A percentile compares a stretch with the other conserved stretches of the same genome.
Evolutionary conservation across 2,797 vertebrate species (phyloP).

Genomic region (Enteromius fasciolatus): DNA sequence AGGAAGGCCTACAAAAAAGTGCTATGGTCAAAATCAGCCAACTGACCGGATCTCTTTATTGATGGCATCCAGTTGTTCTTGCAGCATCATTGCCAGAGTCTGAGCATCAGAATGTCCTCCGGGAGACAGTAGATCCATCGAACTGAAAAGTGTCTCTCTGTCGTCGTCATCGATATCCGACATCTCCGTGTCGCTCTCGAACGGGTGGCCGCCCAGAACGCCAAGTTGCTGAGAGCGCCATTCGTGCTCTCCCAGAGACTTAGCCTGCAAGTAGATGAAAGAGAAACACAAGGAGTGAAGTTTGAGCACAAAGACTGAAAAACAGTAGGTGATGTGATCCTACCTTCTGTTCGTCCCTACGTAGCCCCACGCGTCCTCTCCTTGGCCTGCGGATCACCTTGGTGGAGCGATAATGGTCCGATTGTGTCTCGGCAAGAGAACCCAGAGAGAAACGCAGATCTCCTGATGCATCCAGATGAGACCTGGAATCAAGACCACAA

Average conservation of each 20-base stretch:
- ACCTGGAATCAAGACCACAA: constrained; percentile 69
- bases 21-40: not conserved
- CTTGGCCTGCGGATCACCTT: constrained; percentile 92
- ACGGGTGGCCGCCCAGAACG: constrained; percentile 88
- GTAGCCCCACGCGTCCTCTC: constrained; percentile 88
- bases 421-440: constrained; percentile 92
- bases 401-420: constrained; percentile 92
- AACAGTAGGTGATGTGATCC: constrained; percentile 11
- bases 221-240: constrained; percentile 95
- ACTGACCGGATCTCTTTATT: constrained; percentile 97
- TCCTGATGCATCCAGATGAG: constrained; percentile 90
- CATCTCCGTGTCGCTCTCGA: constrained; percentile 98
- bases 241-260: constrained; percentile 94
- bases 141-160: constrained; percentile 95
- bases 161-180: constrained; percentile 98
- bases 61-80: constrained; percentile 97
- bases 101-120: constrained; percentile 96
- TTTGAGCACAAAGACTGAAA: not conserved
- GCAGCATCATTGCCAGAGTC: constrained; percentile 98
- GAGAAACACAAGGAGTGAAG: not conserved
- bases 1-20: not conserved
- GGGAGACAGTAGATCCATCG: constrained; percentile 97
- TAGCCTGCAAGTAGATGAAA: constrained; percentile 78
- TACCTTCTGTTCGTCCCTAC: constrained; percentile 90
- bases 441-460: constrained; percentile 93